These are phyloP conservation scores for Coelinius sp. DNA, from an alignment of 2,888 invertebrate genomes.

Conservation along the genomic window DNA sequence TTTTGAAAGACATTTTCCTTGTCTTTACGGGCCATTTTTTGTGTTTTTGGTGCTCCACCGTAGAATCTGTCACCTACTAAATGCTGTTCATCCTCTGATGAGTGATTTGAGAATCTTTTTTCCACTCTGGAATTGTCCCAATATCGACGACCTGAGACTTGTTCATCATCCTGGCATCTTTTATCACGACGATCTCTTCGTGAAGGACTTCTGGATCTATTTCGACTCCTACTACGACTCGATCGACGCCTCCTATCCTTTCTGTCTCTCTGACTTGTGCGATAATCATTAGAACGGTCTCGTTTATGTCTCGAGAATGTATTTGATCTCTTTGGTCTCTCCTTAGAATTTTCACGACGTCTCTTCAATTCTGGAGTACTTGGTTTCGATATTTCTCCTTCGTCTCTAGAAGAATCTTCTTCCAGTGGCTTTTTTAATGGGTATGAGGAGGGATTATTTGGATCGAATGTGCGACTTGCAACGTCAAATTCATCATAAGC, in stretches of 20 bases:
- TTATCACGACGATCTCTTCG: not conserved
- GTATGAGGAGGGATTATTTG: not conserved
- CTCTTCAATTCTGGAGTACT: not conserved
- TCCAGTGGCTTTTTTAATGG: constrained; percentile 27
- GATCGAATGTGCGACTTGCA: constrained; percentile 41
- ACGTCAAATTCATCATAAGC: constrained; percentile 43
- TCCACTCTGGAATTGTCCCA: constrained; percentile 47
- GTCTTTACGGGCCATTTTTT: constrained; percentile 1
- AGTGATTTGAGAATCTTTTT: constrained; percentile 29
- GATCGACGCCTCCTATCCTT: not conserved
- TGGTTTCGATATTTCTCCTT: not conserved
- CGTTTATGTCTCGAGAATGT: not conserved
- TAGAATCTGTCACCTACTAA: constrained; percentile 53
- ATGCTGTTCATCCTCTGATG: constrained; percentile 47
- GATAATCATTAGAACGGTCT: not conserved
- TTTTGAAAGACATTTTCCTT: constrained; percentile 17
- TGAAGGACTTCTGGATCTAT: not conserved
- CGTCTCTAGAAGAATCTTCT: not conserved
- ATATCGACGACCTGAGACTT: constrained; percentile 42
- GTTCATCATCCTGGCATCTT: not conserved
- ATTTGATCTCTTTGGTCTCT: not conserved
- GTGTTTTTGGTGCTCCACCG: constrained; percentile 45
- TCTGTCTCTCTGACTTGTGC: not conserved
- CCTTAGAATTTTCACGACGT: not conserved
- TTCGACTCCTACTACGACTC: not conserved